Evolutionary conservation across 2,797 vertebrate genomes (phyloP).

Genomic region (Cirrhinus mrigala): DNA sequence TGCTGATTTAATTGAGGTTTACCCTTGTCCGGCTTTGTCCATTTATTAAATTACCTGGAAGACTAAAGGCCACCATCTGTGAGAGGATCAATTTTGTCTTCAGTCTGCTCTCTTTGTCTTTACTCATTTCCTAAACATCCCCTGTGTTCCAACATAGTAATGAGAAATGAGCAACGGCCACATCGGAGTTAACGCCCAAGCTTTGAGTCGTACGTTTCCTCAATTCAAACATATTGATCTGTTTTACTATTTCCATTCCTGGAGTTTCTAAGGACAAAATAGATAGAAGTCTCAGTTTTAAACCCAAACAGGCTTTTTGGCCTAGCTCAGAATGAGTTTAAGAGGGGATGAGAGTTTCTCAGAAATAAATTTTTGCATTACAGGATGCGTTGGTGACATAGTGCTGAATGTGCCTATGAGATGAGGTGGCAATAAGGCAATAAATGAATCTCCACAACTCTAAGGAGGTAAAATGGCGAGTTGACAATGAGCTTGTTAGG

Average conservation of each 20-base stretch:
- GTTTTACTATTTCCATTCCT: constrained; percentile 41
- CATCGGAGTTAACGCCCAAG: constrained; percentile 11
- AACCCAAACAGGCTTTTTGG: neutral
- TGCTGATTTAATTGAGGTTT: constrained; percentile 60
- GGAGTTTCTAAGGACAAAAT: constrained; percentile 14
- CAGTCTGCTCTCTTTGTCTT: constrained; percentile 39
- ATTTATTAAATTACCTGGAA: constrained; percentile 60
- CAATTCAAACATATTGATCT: constrained; percentile 54
- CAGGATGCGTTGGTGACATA: constrained; percentile 20
- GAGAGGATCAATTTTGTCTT: constrained; percentile 50
- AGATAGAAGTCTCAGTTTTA: neutral
- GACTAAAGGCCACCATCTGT: constrained; percentile 59
- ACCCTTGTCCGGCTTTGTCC: constrained; percentile 30
- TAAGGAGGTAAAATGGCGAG: constrained; percentile 20
- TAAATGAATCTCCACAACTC: constrained; percentile 29
- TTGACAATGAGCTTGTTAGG: constrained; percentile 42
- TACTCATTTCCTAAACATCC: constrained; percentile 53
- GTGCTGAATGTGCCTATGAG: constrained; percentile 7
- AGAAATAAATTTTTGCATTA: constrained; percentile 21
- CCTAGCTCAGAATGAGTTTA: neutral
- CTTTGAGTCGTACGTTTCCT: constrained; percentile 36
- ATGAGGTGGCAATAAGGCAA: neutral
- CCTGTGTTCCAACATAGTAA: constrained; percentile 47
- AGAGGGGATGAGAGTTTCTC: neutral
- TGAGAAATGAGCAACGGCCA: constrained; percentile 49